Conservation (phyloP, 2,797 vertebrate genomes). For the Emydoidea blandingii region DNA sequence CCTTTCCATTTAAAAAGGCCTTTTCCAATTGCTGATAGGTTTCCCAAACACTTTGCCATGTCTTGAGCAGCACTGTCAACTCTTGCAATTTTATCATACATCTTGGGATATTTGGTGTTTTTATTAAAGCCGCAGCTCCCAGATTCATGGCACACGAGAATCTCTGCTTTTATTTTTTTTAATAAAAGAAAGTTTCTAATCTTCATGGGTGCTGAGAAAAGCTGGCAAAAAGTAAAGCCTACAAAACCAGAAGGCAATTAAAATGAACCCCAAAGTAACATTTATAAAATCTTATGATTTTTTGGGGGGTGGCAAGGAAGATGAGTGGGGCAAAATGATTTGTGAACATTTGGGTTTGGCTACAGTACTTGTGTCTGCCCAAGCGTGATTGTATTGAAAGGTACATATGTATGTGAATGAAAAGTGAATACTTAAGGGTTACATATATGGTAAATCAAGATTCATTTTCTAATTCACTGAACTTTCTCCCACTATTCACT, state of each 20-base stretch:
- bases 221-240: neutral
- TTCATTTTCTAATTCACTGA: neutral
- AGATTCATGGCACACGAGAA: neutral
- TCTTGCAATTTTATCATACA: conserved; percentile 12
- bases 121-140: neutral
- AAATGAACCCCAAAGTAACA: neutral
- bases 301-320: neutral
- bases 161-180: neutral
- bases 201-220: neutral
- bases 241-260: conserved; percentile 18
- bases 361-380: neutral
- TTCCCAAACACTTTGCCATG: neutral
- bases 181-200: neutral
- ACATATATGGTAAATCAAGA: neutral
- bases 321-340: neutral
- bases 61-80: neutral
- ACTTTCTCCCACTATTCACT: neutral
- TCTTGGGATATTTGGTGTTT: neutral
- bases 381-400: neutral
- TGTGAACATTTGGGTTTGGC: neutral
- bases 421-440: neutral
- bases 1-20: neutral
- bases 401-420: neutral
- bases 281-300: neutral
- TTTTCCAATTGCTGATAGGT: neutral